Conservation (phyloP, 2,113 vertebrate species). For the chimpanzee (Pan troglodytes) region DNA sequence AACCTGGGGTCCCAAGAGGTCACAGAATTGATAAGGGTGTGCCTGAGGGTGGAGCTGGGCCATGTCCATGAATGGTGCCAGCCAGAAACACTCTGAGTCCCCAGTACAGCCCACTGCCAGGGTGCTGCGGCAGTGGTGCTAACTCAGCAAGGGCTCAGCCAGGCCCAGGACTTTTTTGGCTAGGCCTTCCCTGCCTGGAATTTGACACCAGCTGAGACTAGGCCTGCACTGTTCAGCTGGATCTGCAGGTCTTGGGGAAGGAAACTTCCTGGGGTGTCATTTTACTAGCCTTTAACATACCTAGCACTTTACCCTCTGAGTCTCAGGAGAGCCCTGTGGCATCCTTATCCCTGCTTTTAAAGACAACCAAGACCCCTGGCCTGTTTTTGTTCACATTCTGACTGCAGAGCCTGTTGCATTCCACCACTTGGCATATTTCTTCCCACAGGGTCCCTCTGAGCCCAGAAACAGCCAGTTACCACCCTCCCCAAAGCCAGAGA, state of each 20-base stretch:
- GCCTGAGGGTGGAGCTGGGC: neutral
- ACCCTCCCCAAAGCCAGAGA: neutral
- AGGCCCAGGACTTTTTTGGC: neutral
- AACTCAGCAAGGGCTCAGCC: neutral
- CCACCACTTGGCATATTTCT: neutral
- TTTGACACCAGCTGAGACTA: neutral
- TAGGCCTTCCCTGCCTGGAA: neutral
- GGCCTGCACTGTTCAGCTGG: neutral
- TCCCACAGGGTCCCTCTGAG: neutral
- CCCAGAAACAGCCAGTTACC: neutral
- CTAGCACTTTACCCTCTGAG: neutral
- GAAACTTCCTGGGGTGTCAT: neutral
- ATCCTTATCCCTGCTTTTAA: neutral
- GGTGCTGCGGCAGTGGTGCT: neutral
- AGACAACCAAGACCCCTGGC: neutral
- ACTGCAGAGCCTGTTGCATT: neutral
- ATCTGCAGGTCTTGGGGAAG: neutral
- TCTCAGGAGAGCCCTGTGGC: neutral
- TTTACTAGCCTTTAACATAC: neutral
- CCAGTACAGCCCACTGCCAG: neutral
- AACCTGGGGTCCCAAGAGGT: neutral
- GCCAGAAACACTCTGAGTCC: neutral
- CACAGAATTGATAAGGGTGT: neutral
- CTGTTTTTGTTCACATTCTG: neutral
- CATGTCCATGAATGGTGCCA: neutral